A percentile compares a stretch with the other conserved stretches of the same genome.
Conservation (phyloP, 2,113 vertebrate genomes). For the Hippopotamus amphibius region DNA sequence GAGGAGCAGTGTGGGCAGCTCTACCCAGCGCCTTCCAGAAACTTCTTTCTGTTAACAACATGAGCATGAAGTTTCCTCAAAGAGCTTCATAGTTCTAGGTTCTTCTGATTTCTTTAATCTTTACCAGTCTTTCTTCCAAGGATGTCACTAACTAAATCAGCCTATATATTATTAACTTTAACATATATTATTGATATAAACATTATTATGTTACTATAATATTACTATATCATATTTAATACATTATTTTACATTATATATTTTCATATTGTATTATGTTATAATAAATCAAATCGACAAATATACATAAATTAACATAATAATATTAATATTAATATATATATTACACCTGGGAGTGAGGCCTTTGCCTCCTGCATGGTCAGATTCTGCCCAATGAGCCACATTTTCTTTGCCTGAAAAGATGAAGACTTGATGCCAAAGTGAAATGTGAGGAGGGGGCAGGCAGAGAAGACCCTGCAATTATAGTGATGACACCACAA, state of each 20-base stretch:
- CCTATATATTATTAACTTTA: too few species aligned
- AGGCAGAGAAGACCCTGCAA: too few species aligned
- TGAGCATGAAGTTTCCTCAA: fast-evolving
- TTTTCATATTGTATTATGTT: too few species aligned
- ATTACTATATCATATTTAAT: too few species aligned
- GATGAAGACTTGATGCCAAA: constrained; percentile 83
- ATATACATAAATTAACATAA: too few species aligned
- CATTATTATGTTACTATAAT: too few species aligned
- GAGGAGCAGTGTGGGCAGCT: too few species aligned
- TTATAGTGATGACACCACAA: neutral
- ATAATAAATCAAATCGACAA: too few species aligned
- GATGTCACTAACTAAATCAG: neutral
- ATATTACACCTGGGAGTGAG: constrained; percentile 92
- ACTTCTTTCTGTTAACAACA: fast-evolving
- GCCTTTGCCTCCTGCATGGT: constrained; percentile 96
- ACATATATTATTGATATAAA: too few species aligned
- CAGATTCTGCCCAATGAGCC: constrained; percentile 94
- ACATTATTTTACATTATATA: too few species aligned
- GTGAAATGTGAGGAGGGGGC: constrained; percentile 71
- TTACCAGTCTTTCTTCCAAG: neutral
- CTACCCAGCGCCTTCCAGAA: neutral
- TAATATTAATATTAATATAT: neutral
- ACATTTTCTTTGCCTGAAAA: constrained; percentile 94
- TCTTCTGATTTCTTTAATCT: neutral
- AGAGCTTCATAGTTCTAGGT: neutral